Conservation (phyloP, 2,888 invertebrate species). For the Brenthis ino region DNA sequence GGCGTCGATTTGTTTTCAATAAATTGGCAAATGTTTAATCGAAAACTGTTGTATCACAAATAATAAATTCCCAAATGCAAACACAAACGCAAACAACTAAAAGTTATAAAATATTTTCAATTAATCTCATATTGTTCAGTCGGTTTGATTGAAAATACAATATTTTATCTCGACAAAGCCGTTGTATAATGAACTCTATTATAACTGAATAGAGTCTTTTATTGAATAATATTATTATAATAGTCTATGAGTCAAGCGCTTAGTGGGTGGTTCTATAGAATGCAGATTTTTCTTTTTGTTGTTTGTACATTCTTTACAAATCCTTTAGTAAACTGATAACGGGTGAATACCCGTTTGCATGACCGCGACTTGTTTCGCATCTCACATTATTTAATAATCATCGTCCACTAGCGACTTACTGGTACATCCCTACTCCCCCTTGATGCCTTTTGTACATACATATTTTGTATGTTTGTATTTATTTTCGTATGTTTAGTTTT, state of each 20-base stretch:
- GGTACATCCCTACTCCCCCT: too few species aligned
- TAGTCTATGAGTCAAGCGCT: conserved; percentile 29
- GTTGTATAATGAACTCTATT: conserved; percentile 24
- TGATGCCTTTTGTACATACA: too few species aligned
- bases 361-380: neutral
- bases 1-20: too few species aligned
- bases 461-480: too few species aligned
- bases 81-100: neutral
- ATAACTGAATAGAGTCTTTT: conserved; percentile 35
- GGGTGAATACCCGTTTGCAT: conserved; percentile 21
- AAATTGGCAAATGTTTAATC: too few species aligned
- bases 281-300: conserved; percentile 29
- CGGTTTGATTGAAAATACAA: conserved; percentile 18
- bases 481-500: too few species aligned
- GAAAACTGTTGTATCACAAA: neutral
- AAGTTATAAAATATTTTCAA: too few species aligned
- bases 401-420: too few species aligned
- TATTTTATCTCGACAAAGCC: neutral
- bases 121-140: conserved; percentile 1
- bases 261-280: conserved; percentile 32
- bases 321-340: conserved; percentile 16
- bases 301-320: conserved; percentile 23
- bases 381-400: neutral
- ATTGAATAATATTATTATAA: conserved; percentile 1
- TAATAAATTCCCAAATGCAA: neutral